Conservation (phyloP, 2,888 invertebrate genomes). For the Diadegma fenestrale region DNA sequence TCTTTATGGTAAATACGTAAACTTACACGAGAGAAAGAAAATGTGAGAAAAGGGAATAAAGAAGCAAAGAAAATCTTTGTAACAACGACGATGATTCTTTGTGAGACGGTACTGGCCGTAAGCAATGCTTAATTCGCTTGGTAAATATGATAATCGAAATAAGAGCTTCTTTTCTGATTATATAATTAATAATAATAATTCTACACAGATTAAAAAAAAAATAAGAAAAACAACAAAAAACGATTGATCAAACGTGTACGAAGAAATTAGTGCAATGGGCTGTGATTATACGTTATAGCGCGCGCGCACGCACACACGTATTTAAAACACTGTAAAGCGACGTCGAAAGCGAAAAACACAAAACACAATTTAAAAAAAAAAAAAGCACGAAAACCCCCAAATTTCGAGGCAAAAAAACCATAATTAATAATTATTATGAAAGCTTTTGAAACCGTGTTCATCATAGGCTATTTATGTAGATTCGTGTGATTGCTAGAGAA, state of each 20-base stretch:
- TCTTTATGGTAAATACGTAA: constrained; percentile 45
- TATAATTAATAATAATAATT: constrained; percentile 25
- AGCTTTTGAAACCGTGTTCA: constrained; percentile 65
- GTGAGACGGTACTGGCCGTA: constrained; percentile 29
- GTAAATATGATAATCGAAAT: constrained; percentile 53
- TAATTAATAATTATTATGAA: constrained; percentile 13
- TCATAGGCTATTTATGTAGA: constrained; percentile 56
- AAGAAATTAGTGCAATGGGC: constrained; percentile 69
- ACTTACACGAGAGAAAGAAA: constrained; percentile 6
- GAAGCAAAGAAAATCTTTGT: constrained; percentile 20
- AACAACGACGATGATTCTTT: constrained; percentile 42
- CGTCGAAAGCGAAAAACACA: neutral
- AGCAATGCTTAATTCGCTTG: constrained; percentile 57
- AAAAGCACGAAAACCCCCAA: neutral
- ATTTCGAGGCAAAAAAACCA: constrained; percentile 4
- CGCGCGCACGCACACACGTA: constrained; percentile 59
- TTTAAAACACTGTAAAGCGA: constrained; percentile 44
- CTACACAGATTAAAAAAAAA: neutral
- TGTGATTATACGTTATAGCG: constrained; percentile 70
- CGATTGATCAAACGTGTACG: constrained; percentile 56
- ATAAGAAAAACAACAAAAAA: constrained; percentile 12
- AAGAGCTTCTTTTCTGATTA: constrained; percentile 58
- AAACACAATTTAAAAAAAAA: neutral
- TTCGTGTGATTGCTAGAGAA: constrained; percentile 5
- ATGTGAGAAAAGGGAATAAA: constrained; percentile 6